Percentiles rank a stretch among this genome's conserved stretches.
These are phyloP conservation scores for Agrilus mali DNA, from an alignment of 2,888 invertebrate species.

Conservation along the genomic window DNA sequence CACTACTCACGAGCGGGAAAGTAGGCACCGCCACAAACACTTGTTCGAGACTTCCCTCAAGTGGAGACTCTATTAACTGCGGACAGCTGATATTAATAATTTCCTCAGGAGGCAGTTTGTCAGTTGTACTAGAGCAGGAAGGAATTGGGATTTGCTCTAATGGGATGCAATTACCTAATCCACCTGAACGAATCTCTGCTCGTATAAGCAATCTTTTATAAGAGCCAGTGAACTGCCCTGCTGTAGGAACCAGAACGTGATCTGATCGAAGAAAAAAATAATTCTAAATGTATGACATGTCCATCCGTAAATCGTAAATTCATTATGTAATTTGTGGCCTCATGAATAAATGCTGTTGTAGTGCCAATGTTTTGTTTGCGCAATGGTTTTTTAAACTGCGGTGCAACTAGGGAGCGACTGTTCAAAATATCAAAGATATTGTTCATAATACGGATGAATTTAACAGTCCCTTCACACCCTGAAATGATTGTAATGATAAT, in stretches of 20 bases:
- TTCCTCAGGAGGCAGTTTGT: background rate
- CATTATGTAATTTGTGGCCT: background rate
- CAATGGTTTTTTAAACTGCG: slow-evolving; percentile 10
- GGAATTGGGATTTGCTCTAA: slow-evolving; percentile 13
- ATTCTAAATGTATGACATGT: slow-evolving; percentile 8
- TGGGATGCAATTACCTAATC: slow-evolving; percentile 12
- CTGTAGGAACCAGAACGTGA: slow-evolving; percentile 10
- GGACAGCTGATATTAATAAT: background rate
- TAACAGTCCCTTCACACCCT: slow-evolving; percentile 11
- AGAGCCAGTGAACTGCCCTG: slow-evolving; percentile 11
- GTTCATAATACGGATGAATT: slow-evolving; percentile 15
- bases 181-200: slow-evolving; percentile 7
- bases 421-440: slow-evolving; percentile 17
- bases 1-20: too few relatives aligned
- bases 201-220: slow-evolving; percentile 15
- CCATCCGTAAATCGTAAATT: background rate
- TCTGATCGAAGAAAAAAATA: slow-evolving; percentile 13
- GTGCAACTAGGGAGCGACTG: slow-evolving; percentile 10
- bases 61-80: background rate
- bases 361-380: slow-evolving; percentile 1
- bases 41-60: too few relatives aligned
- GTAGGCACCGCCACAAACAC: too few relatives aligned
- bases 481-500: slow-evolving; percentile 13
- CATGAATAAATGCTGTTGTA: too few relatives aligned
- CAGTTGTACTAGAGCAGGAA: background rate